phyloP scores from a whole-genome alignment of 1,140 invertebrate species.

The Monomorium pharaonis region DNA sequence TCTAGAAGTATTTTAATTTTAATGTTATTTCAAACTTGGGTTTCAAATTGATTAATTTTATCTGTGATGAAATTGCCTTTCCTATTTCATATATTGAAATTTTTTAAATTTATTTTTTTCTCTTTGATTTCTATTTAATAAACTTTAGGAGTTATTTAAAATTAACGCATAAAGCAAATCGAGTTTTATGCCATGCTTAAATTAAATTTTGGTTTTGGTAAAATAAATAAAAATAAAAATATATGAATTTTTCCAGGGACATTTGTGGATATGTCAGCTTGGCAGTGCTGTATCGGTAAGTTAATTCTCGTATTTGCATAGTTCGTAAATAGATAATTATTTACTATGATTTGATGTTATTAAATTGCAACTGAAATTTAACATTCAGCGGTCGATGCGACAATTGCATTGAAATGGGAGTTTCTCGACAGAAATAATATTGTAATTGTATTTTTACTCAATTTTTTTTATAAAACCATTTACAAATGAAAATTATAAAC shows the following conservation, averaged over 20 bases:
- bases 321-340: not conserved
- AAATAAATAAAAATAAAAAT: not conserved
- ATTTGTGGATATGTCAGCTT: not conserved
- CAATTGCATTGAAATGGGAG: not conserved
- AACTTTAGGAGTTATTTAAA: not conserved
- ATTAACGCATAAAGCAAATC: not conserved
- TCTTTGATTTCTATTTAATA: not conserved
- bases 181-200: not conserved
- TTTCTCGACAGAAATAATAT: not conserved
- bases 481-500: conserved; percentile 19
- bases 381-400: not conserved
- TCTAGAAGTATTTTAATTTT: conserved; percentile 10
- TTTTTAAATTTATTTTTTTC: not conserved
- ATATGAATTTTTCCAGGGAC: not conserved
- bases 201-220: not conserved
- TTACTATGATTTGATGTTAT: not conserved
- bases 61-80: not conserved
- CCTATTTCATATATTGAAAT: not conserved
- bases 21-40: not conserved
- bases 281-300: not conserved
- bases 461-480: not conserved
- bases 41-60: not conserved
- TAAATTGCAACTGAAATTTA: not conserved
- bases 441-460: not conserved
- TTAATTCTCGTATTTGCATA: not conserved